These are phyloP conservation scores for Penaeus japonicus DNA, from an alignment of 1,140 invertebrate genomes.

Conservation along the genomic window DNA sequence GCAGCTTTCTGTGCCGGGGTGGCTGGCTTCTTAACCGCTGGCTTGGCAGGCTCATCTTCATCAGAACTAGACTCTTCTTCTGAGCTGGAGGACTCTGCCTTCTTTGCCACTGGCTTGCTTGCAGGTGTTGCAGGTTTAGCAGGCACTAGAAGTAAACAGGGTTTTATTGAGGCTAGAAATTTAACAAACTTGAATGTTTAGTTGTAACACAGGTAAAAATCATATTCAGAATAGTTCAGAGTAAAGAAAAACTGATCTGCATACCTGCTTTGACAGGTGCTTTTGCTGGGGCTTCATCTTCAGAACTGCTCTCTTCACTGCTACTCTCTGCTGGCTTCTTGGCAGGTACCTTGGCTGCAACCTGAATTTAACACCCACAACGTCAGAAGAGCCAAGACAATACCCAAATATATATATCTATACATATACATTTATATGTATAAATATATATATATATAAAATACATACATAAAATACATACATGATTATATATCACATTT, in stretches of 20 bases:
- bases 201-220: neutral
- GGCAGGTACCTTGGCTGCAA: no score
- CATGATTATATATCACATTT: no score
- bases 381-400: no score
- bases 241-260: neutral
- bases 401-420: no score
- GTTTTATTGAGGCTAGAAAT: no score
- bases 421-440: no score
- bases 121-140: neutral
- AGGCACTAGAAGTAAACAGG: no score
- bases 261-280: neutral
- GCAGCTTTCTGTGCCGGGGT: neutral
- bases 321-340: neutral
- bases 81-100: neutral
- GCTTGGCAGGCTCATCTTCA: slow-evolving; percentile 36
- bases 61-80: slow-evolving; percentile 25
- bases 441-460: no score
- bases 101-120: slow-evolving; percentile 16
- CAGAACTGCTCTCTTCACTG: slow-evolving; percentile 30
- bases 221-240: neutral
- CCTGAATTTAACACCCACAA: no score
- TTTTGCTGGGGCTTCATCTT: slow-evolving; percentile 15
- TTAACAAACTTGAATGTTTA: neutral
- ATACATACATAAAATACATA: no score
- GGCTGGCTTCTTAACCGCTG: neutral